Conservation (phyloP, 1,140 invertebrate genomes). For the Agraylea sexmaculata region DNA sequence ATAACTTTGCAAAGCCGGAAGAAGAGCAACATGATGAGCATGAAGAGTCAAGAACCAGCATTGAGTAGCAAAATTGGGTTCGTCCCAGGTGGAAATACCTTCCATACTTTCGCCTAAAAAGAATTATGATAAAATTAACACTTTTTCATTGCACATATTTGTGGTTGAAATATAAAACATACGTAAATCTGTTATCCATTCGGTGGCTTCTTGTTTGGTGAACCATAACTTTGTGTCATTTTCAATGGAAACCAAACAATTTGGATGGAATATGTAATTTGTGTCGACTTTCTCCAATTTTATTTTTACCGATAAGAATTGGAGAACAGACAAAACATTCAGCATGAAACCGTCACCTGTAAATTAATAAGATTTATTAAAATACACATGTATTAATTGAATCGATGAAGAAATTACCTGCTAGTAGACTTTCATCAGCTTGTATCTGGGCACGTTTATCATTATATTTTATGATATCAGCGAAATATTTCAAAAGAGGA, state of each 20-base stretch:
- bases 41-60: conserved; percentile 95
- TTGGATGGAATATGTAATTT: conserved; percentile 77
- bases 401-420: conserved; percentile 34
- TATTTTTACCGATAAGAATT: conserved; percentile 76
- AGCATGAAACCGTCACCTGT: conserved; percentile 85
- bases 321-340: conserved; percentile 82
- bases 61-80: conserved; percentile 86
- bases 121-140: conserved; percentile 5
- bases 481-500: conserved; percentile 64
- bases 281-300: conserved; percentile 75
- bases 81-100: conserved; percentile 56
- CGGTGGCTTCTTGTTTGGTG: conserved; percentile 63
- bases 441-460: conserved; percentile 82
- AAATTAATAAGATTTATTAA: conserved; percentile 8
- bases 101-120: too few relatives aligned
- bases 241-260: conserved; percentile 60
- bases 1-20: conserved; percentile 82
- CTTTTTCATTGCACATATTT: background rate
- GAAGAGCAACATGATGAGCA: conserved; percentile 80
- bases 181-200: conserved; percentile 61
- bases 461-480: conserved; percentile 63
- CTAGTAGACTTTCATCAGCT: conserved; percentile 71
- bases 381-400: background rate
- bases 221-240: conserved; percentile 79
- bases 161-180: conserved; percentile 25